Conservation (phyloP, 2,888 invertebrate species). For the Mystacides longicornis region DNA sequence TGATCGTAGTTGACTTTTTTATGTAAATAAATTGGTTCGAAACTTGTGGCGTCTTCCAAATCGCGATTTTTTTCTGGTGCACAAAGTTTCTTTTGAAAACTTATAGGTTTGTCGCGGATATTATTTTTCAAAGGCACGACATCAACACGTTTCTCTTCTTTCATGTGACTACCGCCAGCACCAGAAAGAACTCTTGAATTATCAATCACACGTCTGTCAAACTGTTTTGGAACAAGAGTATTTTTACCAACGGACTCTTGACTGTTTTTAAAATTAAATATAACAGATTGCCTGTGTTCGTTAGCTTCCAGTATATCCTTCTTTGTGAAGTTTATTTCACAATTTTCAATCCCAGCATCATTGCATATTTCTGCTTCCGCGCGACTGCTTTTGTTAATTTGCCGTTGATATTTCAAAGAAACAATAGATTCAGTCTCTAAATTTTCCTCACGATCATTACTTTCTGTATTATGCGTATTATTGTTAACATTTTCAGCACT, state of each 20-base stretch:
- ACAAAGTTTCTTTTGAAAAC: background rate
- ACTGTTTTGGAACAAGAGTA: no score
- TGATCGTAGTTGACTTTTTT: constrained; percentile 41
- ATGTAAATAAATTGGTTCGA: constrained; percentile 35
- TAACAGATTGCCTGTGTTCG: constrained; percentile 43
- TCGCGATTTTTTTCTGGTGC: constrained; percentile 29
- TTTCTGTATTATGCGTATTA: no score
- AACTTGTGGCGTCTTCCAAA: constrained; percentile 29
- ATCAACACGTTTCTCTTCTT: background rate
- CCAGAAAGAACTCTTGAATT: no score
- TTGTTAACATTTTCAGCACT: no score
- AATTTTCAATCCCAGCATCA: background rate
- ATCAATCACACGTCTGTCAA: no score
- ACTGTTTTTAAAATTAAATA: constrained; percentile 32
- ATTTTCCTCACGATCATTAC: no score
- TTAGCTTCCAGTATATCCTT: constrained; percentile 41
- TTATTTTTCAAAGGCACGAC: background rate
- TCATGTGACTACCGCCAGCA: background rate
- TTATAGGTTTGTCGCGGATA: background rate
- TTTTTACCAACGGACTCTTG: no score
- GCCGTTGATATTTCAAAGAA: no score
- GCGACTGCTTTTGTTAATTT: no score
- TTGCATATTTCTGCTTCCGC: background rate
- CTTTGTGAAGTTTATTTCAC: background rate
- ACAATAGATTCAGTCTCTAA: no score